Evolutionary conservation across 2,113 vertebrate genomes (phyloP).

Genomic region (Aplodontia rufa): DNA sequence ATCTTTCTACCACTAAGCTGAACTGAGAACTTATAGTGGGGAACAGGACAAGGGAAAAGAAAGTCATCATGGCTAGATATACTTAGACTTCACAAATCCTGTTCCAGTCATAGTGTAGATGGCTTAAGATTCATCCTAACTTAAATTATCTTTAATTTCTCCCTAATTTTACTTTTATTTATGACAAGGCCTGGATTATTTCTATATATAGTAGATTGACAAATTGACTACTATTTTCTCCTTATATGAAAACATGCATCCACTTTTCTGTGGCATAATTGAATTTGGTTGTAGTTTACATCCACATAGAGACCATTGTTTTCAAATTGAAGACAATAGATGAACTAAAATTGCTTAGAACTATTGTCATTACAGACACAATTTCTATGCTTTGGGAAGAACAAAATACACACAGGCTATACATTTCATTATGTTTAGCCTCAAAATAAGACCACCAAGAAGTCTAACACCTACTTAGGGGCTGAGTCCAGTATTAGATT

Average conservation of each 20-base stretch:
- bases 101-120: too few species aligned
- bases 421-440: not conserved
- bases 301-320: not conserved
- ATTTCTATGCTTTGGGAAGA: not conserved
- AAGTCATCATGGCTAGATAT: not conserved
- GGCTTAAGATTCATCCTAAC: not conserved
- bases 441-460: not conserved
- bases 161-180: conserved; percentile 4
- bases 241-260: not conserved
- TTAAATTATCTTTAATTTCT: not conserved
- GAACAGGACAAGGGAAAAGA: not conserved
- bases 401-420: not conserved
- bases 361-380: not conserved
- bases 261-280: not conserved
- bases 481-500: not conserved
- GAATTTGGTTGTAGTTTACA: conserved; percentile 27
- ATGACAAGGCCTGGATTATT: not conserved
- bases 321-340: not conserved
- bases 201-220: not conserved
- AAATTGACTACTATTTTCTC: not conserved
- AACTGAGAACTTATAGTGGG: not conserved
- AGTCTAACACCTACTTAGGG: not conserved
- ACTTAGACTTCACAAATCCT: not conserved
- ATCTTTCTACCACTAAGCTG: not conserved
- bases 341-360: not conserved